Base-by-base conservation (phyloP, 2,888 invertebrate genomes). In the Chydorus sphaericus region DNA sequence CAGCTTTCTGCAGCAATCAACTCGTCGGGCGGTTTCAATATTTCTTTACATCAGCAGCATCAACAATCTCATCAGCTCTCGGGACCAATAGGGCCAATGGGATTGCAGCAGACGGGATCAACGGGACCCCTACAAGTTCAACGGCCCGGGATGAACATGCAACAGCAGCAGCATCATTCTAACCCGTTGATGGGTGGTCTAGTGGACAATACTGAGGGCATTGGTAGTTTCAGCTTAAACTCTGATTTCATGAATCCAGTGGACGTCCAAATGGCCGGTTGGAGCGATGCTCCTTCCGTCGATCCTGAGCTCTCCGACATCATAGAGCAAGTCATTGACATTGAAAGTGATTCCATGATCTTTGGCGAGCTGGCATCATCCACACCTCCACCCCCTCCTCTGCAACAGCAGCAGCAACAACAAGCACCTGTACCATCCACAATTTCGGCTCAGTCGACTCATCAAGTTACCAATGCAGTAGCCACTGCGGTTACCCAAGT, bases 281-380 rank as follows among this genome's bases (percentile, higher is more conserved):
- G 54, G 30, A 44, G 57, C 20, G 58, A 58, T 48, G 54, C 48
- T 31, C 56, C 53, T 11, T 54, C 56, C 20, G 58, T 60, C 49
- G 68, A 69, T 52, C 66, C 67, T 6, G 76, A 83, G 59, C 74
- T 92, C 54, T 87, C 88, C 3, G 85, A 85, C 65, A 81, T 92
- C 62, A 71, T 92, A 62, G 89, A 92, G 72, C 82, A 84, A 69
- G 83, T 89, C 59, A 84, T 88, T 66, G 87, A 88, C 61, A 80
- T 82, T 66, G 73, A 75, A 44, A 44, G 44, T 28, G 44, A 44
- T 8, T 23, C 44, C 11, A 44, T 44, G 44, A 44, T 44, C 69
- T 68, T 36, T 37, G 56, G 30, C 48, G 52, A 37, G 57, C 57
- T 61, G 33, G 59, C 53, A n/a, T 28, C 28, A 1, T 51, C 20